Percentiles rank a stretch among this genome's conserved stretches.
These are phyloP conservation scores for Trichonephila inaurata DNA, from an alignment of 1,140 invertebrate species.

Conservation along the genomic window DNA sequence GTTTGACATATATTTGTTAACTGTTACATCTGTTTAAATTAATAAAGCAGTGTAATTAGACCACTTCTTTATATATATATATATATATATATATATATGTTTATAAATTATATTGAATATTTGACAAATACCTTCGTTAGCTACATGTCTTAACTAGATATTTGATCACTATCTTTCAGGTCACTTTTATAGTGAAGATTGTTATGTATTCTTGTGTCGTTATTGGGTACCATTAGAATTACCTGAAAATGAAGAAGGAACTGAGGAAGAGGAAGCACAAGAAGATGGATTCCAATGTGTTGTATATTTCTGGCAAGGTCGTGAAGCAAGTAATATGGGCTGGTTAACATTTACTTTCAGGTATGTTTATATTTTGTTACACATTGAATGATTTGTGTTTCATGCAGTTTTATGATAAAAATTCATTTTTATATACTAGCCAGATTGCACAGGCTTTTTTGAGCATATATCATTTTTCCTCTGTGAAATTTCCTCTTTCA, in stretches of 20 bases:
- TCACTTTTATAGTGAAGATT: conserved; percentile 96
- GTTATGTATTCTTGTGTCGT: conserved; percentile 98
- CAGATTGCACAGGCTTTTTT: no score
- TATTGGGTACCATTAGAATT: conserved; percentile 91
- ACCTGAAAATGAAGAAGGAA: conserved; percentile 81
- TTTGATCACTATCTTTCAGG: conserved; percentile 80
- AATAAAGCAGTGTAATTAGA: not conserved
- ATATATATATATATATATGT: not conserved
- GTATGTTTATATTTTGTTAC: conserved; percentile 79
- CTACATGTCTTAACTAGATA: no score
- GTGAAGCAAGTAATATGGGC: conserved; percentile 98
- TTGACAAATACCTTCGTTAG: no score
- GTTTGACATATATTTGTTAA: no score
- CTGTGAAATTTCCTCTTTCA: no score
- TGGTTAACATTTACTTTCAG: conserved; percentile 99
- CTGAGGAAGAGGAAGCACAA: conserved; percentile 84
- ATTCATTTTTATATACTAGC: no score
- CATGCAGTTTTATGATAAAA: no score
- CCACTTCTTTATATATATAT: not conserved
- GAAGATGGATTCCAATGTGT: conserved; percentile 97
- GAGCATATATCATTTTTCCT: no score
- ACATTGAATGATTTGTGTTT: no score
- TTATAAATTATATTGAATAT: no score
- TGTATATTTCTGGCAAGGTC: conserved; percentile 99
- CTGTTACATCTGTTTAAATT: no score